These are phyloP conservation scores for Colaptes auratus DNA, from an alignment of 2,113 vertebrate species.

Conservation along the genomic window DNA sequence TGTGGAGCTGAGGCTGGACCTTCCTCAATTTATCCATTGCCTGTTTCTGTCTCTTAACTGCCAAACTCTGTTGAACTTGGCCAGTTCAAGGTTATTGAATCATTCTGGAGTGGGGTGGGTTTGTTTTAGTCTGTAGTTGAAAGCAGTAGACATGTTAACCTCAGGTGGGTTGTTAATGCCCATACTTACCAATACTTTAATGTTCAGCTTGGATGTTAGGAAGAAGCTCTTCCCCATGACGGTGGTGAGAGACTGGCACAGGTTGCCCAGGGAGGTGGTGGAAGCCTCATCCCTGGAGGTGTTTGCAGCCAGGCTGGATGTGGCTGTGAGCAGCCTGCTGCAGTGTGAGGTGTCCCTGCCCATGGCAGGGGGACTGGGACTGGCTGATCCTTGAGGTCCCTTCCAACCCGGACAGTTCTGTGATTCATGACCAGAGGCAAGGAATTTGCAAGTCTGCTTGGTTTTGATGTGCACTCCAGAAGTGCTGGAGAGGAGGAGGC, in stretches of 20 bases:
- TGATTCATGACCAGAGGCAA: background rate
- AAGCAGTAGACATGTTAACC: background rate
- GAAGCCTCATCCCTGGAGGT: too few species aligned
- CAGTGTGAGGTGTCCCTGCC: too few species aligned
- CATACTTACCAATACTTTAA: background rate
- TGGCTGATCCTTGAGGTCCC: too few species aligned
- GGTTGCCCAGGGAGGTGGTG: too few species aligned
- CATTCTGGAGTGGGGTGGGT: background rate
- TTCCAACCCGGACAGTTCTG: too few species aligned
- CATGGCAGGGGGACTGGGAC: too few species aligned
- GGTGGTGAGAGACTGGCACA: too few species aligned
- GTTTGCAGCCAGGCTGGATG: too few species aligned
- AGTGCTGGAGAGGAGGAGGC: background rate
- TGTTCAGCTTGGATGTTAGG: too few species aligned
- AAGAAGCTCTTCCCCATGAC: too few species aligned
- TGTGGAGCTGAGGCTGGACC: background rate
- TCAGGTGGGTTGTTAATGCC: background rate
- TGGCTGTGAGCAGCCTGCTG: too few species aligned
- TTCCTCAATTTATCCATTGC: background rate
- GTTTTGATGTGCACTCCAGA: background rate
- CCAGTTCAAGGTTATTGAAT: accelerated
- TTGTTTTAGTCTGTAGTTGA: background rate
- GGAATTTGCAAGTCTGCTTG: background rate
- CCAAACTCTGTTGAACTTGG: background rate
- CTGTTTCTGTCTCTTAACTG: background rate